Conservation (phyloP, 2,797 vertebrate species). For the Pipistrellus nathusii region DNA sequence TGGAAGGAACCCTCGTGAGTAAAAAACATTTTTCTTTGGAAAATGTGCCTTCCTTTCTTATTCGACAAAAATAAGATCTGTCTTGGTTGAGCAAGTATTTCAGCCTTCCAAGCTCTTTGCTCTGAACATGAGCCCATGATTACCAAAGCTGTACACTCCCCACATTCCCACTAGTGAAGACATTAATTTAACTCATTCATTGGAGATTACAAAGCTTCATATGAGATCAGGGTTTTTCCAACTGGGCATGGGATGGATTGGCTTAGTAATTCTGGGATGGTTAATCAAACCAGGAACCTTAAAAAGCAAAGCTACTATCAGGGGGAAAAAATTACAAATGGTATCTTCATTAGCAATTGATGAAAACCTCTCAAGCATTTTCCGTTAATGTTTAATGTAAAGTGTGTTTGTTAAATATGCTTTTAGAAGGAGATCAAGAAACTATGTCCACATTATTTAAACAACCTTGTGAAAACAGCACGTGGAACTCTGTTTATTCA, state of each 20-base stretch:
- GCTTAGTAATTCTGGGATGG: not conserved
- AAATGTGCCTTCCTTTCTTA: not conserved
- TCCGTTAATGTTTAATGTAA: not conserved
- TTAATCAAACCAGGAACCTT: not conserved
- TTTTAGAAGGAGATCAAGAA: not conserved
- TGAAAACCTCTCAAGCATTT: not conserved
- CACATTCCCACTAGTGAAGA: accelerated
- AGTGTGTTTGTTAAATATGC: not conserved
- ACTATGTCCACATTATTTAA: not conserved
- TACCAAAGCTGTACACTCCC: not conserved
- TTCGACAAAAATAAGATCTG: not conserved
- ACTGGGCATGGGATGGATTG: not conserved
- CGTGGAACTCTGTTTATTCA: not conserved
- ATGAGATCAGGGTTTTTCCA: not conserved
- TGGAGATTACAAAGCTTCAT: not conserved
- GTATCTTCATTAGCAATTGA: not conserved
- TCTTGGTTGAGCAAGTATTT: not conserved
- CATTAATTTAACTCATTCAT: not conserved
- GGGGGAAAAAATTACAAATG: not conserved
- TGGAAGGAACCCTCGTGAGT: not conserved
- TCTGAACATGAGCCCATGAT: not conserved
- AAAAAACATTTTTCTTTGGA: not conserved
- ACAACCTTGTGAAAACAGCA: not conserved
- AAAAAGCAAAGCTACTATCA: not conserved
- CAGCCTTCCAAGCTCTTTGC: not conserved